These are phyloP conservation scores for Rousettus leschenaultii DNA, from an alignment of 2,113 vertebrate genomes.

Conservation along the genomic window DNA sequence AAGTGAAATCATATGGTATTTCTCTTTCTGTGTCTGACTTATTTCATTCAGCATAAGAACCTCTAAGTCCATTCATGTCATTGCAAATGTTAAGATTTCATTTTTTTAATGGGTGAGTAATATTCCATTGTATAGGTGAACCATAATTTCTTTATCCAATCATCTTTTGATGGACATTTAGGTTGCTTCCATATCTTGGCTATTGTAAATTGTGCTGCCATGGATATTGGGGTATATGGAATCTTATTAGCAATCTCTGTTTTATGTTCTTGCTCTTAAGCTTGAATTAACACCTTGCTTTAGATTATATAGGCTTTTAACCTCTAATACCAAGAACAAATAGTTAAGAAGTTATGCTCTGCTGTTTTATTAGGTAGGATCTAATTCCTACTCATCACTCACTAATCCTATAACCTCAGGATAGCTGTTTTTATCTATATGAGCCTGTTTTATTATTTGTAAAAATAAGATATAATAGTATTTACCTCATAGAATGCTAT, in stretches of 20 bases:
- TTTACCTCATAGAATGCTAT: neutral
- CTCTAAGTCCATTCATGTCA: too few species aligned
- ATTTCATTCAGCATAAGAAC: too few species aligned
- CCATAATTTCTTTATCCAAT: too few species aligned
- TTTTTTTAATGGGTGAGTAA: too few species aligned
- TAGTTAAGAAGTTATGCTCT: neutral
- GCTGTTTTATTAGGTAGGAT: neutral
- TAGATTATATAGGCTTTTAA: neutral
- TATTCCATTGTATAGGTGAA: too few species aligned
- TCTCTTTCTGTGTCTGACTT: too few species aligned
- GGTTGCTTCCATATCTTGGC: too few species aligned
- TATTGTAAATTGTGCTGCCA: too few species aligned
- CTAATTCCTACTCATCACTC: conserved; percentile 14
- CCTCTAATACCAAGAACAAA: neutral
- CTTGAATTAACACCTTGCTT: neutral
- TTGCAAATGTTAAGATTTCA: too few species aligned
- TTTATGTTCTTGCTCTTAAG: neutral
- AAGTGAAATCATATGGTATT: too few species aligned
- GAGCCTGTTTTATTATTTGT: neutral
- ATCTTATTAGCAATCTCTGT: neutral
- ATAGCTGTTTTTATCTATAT: neutral
- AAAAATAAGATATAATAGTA: neutral
- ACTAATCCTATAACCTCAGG: neutral
- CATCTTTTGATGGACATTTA: too few species aligned
- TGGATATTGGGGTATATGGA: neutral